These are phyloP conservation scores for Cyrtonyx montezumae DNA, from an alignment of 2,113 vertebrate species.

Conservation along the genomic window DNA sequence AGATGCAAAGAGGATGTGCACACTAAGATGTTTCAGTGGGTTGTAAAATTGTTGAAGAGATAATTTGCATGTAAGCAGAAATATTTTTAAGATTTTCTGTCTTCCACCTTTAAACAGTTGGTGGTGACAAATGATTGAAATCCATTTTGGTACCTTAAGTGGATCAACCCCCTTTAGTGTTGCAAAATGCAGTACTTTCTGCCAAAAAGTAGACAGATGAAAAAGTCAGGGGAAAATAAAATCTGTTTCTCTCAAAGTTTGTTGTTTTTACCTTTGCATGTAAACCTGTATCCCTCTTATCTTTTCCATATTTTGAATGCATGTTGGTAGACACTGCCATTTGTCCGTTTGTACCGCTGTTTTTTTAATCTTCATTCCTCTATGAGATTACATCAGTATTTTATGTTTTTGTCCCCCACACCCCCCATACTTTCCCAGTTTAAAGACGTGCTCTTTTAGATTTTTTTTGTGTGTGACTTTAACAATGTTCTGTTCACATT, in stretches of 20 bases:
- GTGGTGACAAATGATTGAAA: not conserved
- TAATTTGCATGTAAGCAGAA: not conserved
- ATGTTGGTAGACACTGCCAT: not conserved
- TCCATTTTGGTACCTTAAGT: not conserved
- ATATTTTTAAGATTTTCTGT: not conserved
- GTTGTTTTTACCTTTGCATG: not conserved
- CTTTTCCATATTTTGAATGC: not conserved
- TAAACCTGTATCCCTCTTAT: not conserved
- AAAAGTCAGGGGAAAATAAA: not conserved
- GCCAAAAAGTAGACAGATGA: not conserved
- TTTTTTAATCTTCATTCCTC: constrained; percentile 34
- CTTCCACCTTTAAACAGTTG: not conserved
- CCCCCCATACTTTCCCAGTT: constrained; percentile 66
- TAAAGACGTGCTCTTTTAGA: constrained; percentile 77
- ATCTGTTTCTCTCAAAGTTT: not conserved
- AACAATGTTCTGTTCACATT: constrained; percentile 82
- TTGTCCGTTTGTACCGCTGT: not conserved
- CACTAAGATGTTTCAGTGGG: not conserved
- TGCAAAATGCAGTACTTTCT: not conserved
- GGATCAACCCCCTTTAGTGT: not conserved
- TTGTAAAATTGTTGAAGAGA: not conserved
- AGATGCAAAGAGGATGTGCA: not conserved
- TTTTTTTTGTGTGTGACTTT: constrained; percentile 64
- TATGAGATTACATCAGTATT: constrained; percentile 63
- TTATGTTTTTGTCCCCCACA: not conserved